Percentiles rank a stretch among this genome's conserved stretches.
These are phyloP conservation scores for Keiferia lycopersicella DNA, from an alignment of 2,888 invertebrate genomes.

Conservation along the genomic window DNA sequence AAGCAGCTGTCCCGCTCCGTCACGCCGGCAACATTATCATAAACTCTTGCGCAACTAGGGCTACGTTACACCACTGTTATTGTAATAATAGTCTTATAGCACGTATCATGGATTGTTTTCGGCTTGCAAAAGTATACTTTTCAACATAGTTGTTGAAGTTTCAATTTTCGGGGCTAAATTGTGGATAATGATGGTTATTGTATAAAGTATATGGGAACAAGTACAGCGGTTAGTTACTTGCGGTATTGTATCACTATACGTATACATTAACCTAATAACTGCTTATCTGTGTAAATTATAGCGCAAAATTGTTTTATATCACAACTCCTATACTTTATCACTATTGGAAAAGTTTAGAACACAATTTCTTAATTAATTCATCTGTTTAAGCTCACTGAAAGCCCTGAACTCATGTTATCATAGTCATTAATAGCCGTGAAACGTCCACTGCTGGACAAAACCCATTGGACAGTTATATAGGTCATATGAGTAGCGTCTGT, in stretches of 20 bases:
- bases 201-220: not conserved
- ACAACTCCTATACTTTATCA: too few species aligned
- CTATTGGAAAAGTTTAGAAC: too few species aligned
- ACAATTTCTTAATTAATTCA: too few species aligned
- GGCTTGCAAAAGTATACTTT: not conserved
- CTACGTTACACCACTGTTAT: slow-evolving; percentile 13
- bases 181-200: not conserved
- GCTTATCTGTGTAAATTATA: not conserved
- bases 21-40: slow-evolving; percentile 18
- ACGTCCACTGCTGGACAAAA: not conserved
- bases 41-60: slow-evolving; percentile 19
- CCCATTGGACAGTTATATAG: not conserved
- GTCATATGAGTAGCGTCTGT: too few species aligned
- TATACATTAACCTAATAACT: not conserved
- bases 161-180: not conserved
- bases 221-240: not conserved
- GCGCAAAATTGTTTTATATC: too few species aligned
- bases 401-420: too few species aligned
- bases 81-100: not conserved
- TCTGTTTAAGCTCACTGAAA: too few species aligned
- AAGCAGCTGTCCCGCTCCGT: slow-evolving; percentile 5
- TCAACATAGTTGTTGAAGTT: not conserved
- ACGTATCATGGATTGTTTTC: slow-evolving; percentile 14
- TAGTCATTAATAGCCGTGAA: too few species aligned
- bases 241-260: not conserved